These are phyloP conservation scores for Phrynosoma platyrhinos DNA, from an alignment of 2,113 vertebrate genomes.

Conservation along the genomic window DNA sequence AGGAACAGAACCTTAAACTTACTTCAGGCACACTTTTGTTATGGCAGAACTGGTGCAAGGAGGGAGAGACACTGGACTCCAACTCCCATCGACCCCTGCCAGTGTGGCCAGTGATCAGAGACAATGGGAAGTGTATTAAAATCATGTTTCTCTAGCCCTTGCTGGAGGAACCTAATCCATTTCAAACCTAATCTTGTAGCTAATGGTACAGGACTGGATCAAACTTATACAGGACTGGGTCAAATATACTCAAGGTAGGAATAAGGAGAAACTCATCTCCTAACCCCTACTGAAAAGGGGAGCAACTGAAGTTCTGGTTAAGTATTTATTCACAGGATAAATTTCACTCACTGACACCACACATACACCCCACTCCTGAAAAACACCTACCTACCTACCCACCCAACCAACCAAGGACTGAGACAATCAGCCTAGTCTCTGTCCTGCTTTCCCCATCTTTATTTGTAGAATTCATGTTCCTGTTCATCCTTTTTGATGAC, in stretches of 20 bases:
- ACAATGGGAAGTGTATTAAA: no score
- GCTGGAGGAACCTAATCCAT: no score
- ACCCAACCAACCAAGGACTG: background rate
- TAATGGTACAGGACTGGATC: background rate
- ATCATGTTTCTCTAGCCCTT: no score
- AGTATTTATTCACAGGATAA: conserved; percentile 11
- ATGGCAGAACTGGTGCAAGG: background rate
- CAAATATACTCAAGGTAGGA: background rate
- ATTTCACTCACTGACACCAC: no score
- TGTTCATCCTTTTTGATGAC: conserved; percentile 97
- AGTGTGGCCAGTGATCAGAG: background rate
- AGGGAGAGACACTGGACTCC: background rate
- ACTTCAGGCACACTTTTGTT: background rate
- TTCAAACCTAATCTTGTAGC: no score
- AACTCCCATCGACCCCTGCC: background rate
- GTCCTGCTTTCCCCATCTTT: conserved; percentile 49
- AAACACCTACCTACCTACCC: background rate
- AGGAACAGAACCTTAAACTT: background rate
- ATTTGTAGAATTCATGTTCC: conserved; percentile 97
- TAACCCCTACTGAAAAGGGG: background rate
- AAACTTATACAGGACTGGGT: background rate
- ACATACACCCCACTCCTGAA: background rate
- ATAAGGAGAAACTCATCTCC: background rate
- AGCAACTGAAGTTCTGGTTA: background rate
- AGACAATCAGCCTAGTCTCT: background rate